Evolutionary conservation across 2,888 invertebrate genomes (phyloP), one percentile per base, ranked within the genome.

Genomic region (Agrochola litura): DNA sequence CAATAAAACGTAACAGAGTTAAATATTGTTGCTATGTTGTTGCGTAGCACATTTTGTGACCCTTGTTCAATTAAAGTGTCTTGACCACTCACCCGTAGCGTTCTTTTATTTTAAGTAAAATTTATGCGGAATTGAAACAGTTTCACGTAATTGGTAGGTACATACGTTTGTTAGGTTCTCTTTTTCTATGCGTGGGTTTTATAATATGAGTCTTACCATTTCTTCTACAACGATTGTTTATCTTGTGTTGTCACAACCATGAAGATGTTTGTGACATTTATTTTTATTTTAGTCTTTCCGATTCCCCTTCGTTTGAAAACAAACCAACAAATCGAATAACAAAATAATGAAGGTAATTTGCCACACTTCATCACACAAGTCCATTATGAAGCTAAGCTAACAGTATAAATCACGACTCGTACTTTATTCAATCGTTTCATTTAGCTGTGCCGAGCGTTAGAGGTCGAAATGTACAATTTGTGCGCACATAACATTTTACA

Each of bases 401-500:
- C 16, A 41, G n/a, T 67, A 68, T 73, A 66, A 81, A 81, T 84
- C n/a, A 43, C 54, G 12, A 16, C 2, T 56, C 60, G n/a, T 58
- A 74, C 22, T 81, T 76, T 68, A 71, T 77, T 81, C 46, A 77
- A 77, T 81, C 46, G 70, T 76, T 67, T 58, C 73, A 73, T 76
- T 61, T 73, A 61, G 61, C 74, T 67, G 64, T 5, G 56, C 46
- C 56, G 65, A 58, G 16, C 70, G 70, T 68, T 75, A 81, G 43
- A 73, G 43, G 83, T 79, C 85, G 75, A 86, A 90, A 89, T 86
- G 89, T 89, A 81, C 89, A 87, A 90, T 92, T 91, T 90, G 89
- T 88, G 87, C 83, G 73, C 75, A 69, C 87, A 52, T n/a, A 67
- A 37, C 9, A 37, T 52, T 37, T 52, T 67, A 67, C 3, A 37